Conservation (phyloP, 2,113 vertebrate species). For the Calyptommatus sinebrachiatus region DNA sequence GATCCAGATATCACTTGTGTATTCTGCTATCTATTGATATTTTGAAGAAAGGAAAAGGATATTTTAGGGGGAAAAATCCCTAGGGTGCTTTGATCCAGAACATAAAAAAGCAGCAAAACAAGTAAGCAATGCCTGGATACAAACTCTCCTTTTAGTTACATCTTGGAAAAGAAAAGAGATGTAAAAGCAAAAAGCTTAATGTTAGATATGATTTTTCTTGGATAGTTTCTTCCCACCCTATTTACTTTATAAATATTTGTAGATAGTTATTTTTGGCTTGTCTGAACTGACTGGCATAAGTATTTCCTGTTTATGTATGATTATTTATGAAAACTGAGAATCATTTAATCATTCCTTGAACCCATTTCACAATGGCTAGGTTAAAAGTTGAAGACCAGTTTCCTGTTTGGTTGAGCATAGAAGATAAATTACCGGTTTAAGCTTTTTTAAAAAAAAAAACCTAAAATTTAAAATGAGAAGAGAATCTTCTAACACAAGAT, state of each 20-base stretch:
- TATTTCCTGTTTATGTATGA: constrained; percentile 12
- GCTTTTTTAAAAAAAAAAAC: not conserved
- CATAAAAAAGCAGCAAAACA: no score
- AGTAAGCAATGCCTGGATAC: no score
- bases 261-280: constrained; percentile 11
- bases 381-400: constrained; percentile 14
- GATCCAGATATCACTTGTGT: no score
- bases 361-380: not conserved
- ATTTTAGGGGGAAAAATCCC: no score
- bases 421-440: not conserved
- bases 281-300: constrained; percentile 12
- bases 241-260: constrained; percentile 13
- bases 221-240: not conserved
- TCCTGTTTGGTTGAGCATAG: not conserved
- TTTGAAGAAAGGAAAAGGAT: no score
- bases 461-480: not conserved
- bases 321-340: constrained; percentile 20
- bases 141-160: not conserved
- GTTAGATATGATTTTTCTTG: not conserved
- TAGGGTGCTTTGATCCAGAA: no score
- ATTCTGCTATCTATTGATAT: no score
- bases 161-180: not conserved
- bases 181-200: not conserved
- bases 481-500: not conserved
- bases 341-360: not conserved